Evolutionary conservation across 2,113 vertebrate genomes (phyloP), one percentile per base, ranked within the genome.

Genomic region (Enhydra lutris): DNA sequence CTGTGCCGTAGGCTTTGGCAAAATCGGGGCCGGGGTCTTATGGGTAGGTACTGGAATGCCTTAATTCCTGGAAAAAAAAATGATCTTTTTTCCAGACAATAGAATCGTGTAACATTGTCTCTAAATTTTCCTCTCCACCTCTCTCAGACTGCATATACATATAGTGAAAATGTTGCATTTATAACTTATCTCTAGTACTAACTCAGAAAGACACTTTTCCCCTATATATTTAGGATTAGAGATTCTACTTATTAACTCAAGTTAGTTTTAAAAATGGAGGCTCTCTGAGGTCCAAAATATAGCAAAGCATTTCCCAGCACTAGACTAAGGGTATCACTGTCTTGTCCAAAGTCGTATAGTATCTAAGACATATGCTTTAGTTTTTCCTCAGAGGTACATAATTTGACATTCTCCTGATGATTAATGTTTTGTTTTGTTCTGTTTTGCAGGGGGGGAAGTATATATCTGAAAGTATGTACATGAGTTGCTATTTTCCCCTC

Each of bases 111-210:
- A 0, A 21, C 80, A 89, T 10, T 93, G 8, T 85, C 39, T 97
- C 31, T 81, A 50, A 67, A 69, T 36, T 81, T 97, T 82, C n/a
- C 17, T 80, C 61, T 97, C 96, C 45, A 87, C 79, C 63, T 82
- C 71, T 96, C 52, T 14, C 78, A 47, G 89, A 71, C 82, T 96
- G 52, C 96, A 5, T 8, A 74, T 79, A 26, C 0, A 52, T 50
- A 74, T 86, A 79, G 97, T 87, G 65, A 82, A 92, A 96, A 50
- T 42, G 18, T 84, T 97, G 87, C 12, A 45, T 97, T 96, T 98
- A 78, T 29, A 96, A 8, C 47, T 47, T 67, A 47, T 97, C 23
- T 98, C 92, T 94, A 57, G 21, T 92, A 95, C 87, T 98, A 89
- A 94, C 93, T 92, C 76, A 74, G 82, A 96, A 88, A 96, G 18